Evolutionary conservation across 2,113 vertebrate species (phyloP).

Genomic region (Larimichthys polyactis): DNA sequence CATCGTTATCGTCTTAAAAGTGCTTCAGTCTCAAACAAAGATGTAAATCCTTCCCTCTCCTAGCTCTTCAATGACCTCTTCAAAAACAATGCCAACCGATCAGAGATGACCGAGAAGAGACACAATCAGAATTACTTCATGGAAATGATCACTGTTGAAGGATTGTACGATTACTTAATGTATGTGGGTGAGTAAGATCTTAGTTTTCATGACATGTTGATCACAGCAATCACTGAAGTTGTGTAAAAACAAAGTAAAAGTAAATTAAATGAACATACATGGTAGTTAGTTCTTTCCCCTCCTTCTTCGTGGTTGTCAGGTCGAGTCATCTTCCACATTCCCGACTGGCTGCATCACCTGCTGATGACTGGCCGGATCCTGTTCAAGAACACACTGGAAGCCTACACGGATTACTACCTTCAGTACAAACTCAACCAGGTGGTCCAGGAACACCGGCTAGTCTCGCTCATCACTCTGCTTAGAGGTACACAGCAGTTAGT

Average conservation of each 20-base stretch:
- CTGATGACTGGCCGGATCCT: constrained; percentile 95
- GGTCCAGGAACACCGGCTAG: constrained; percentile 93
- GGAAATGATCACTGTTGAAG: constrained; percentile 94
- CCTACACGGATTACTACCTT: constrained; percentile 92
- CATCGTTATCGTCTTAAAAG: not conserved
- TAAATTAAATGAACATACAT: too few relatives aligned
- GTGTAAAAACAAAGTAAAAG: too few relatives aligned
- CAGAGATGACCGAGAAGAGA: constrained; percentile 91
- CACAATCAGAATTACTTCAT: constrained; percentile 98
- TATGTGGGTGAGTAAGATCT: constrained; percentile 90
- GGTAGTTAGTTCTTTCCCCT: not conserved
- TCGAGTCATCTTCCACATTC: constrained; percentile 85
- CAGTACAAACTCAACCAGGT: constrained; percentile 91
- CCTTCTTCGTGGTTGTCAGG: constrained; percentile 77
- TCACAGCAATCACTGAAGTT: not conserved
- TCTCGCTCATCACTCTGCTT: constrained; percentile 96
- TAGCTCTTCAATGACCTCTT: constrained; percentile 96
- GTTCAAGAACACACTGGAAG: constrained; percentile 94
- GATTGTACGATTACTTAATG: constrained; percentile 97
- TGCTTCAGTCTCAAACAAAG: not conserved
- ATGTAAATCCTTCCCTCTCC: constrained; percentile 33
- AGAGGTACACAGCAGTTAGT: constrained; percentile 83
- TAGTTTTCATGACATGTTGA: not conserved
- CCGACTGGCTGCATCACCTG: constrained; percentile 97
- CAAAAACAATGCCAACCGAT: constrained; percentile 96